A percentile compares a stretch with the other conserved stretches of the same genome.
phyloP scores from a whole-genome alignment of 64 coral and sea anemone genomes.

The Platygyra sinensis region DNA sequence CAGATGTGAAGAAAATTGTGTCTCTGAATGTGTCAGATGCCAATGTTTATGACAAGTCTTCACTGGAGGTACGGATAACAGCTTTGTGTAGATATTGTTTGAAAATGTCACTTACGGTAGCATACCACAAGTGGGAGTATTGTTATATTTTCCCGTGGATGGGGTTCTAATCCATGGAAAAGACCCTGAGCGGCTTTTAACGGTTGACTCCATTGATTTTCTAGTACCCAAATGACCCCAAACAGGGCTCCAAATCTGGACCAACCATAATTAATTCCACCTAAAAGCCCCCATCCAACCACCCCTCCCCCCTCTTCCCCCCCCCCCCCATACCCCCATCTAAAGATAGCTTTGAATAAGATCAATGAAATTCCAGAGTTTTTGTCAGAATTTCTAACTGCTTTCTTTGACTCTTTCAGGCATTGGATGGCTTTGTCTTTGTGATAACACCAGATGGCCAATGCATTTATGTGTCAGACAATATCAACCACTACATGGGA shows the following conservation, averaged over 20 bases:
- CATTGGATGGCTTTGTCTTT: constrained; percentile 98
- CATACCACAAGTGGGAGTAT: too few relatives aligned
- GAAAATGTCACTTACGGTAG: too few relatives aligned
- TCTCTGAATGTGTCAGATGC: constrained; percentile 13
- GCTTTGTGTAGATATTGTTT: background rate
- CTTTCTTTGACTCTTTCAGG: constrained; percentile 33
- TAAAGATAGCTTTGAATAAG: background rate
- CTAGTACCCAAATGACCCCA: too few relatives aligned
- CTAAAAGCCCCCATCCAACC: too few relatives aligned
- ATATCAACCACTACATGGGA: constrained; percentile 94
- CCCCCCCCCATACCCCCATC: too few relatives aligned
- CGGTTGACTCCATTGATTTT: too few relatives aligned
- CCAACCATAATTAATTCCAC: too few relatives aligned
- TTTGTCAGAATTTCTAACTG: background rate
- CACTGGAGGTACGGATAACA: background rate
- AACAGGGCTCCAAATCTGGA: too few relatives aligned
- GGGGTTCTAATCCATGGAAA: too few relatives aligned
- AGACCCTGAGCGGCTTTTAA: too few relatives aligned
- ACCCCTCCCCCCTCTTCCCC: too few relatives aligned
- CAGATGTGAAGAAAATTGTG: constrained; percentile 20
- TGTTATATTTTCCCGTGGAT: too few relatives aligned
- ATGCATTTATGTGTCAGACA: constrained; percentile 91
- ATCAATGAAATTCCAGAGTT: background rate
- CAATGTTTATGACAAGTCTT: background rate
- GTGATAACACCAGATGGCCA: constrained; percentile 93